Evolutionary conservation across 2,888 invertebrate species (phyloP), one percentile per base, ranked within the genome.

Genomic region (Plebejus anna): DNA sequence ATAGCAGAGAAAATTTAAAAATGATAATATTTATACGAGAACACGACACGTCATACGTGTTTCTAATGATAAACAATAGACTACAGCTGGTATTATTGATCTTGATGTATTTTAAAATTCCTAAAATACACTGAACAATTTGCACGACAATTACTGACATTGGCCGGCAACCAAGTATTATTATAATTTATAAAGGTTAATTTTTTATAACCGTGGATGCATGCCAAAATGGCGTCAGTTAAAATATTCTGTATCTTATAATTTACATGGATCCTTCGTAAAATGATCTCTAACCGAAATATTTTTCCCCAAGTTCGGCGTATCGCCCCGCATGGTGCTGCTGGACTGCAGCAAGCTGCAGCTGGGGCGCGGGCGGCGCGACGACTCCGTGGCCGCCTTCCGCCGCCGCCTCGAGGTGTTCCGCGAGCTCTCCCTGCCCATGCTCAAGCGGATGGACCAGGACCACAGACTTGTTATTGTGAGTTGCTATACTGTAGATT

Each of bases 331-430:
- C 0, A 95, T 98, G 85, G 95, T 98, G 4, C 94, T 98, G 0
- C 92, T 98, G 83, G 98, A 98, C 90, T 98, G 98, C 84, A 98
- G 98, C 0, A 98, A 98, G 88, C 94, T 98, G 78, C 97, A 98
- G 87, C 92, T 98, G 72, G 98, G 97, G 0, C 95, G 98, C 42
- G 97, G 97, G 0, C 92, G 97, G 47, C 94, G 97, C 16, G 98
- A 98, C 86, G 98, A 98, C 89, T 97, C 96, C 9, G 97, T 97
- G 38, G 96, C 97, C 9, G 97, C 98, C 0, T 98, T 98, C 88
- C 94, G 97, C 66, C 94, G 97, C 77, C 94, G 98, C 47, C 92
- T 98, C 75, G 97, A 97, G 87, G 95, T 97, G 78, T 98, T 98
- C 91, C 95, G 98, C 0, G 97, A 98, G 83, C 95, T 97, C 77